Conservation (phyloP, 2,113 vertebrate species). For the Carassius gibelio region DNA sequence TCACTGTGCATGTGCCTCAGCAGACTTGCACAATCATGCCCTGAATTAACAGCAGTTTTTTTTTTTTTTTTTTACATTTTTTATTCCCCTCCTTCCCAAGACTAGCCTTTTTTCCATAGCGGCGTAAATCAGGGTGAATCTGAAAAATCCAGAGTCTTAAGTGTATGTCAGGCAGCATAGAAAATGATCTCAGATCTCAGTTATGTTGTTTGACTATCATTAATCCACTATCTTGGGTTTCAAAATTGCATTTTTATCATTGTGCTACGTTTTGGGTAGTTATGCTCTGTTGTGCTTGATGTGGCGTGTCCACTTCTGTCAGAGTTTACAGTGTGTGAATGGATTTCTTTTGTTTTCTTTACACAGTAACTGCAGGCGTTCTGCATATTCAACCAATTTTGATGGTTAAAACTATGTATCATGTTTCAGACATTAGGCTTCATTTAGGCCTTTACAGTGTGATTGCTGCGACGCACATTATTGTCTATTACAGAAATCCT, state of each 20-base stretch:
- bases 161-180: slow-evolving; percentile 35
- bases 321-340: slow-evolving; percentile 41
- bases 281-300: slow-evolving; percentile 21
- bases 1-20: neutral
- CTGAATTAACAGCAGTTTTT: slow-evolving; percentile 70
- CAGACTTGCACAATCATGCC: slow-evolving; percentile 28
- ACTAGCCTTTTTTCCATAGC: slow-evolving; percentile 73
- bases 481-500: neutral
- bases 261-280: slow-evolving; percentile 54
- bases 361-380: neutral
- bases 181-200: slow-evolving; percentile 31
- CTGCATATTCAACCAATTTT: neutral
- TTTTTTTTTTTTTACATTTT: slow-evolving; percentile 50
- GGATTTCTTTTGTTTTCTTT: neutral
- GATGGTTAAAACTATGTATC: neutral
- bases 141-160: slow-evolving; percentile 43
- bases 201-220: neutral
- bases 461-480: neutral
- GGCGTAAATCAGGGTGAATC: slow-evolving; percentile 45
- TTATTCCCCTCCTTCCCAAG: slow-evolving; percentile 84
- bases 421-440: slow-evolving; percentile 1
- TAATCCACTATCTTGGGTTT: slow-evolving; percentile 26
- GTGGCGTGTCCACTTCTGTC: slow-evolving; percentile 24
- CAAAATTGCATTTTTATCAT: slow-evolving; percentile 1
- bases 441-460: neutral